Conservation (phyloP, 2,113 vertebrate species). For the Collichthys lucidus region DNA sequence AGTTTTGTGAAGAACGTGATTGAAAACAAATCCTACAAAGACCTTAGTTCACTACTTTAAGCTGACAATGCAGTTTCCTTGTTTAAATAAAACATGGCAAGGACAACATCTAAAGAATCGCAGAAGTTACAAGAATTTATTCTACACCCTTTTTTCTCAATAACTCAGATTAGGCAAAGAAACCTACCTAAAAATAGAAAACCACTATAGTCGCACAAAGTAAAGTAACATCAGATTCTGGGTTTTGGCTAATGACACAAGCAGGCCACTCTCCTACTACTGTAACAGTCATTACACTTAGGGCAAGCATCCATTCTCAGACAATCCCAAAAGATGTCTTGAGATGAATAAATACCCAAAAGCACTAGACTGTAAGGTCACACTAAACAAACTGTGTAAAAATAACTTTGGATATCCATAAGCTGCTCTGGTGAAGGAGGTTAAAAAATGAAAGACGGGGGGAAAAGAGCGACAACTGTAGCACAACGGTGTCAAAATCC, state of each 20-base stretch:
- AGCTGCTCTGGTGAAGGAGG: not conserved
- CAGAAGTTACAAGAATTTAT: not conserved
- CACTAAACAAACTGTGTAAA: not conserved
- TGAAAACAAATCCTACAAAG: slow-evolving; percentile 45
- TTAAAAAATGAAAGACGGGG: slow-evolving; percentile 6
- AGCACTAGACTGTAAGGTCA: not conserved
- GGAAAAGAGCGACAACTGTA: not conserved
- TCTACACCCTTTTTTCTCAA: no score
- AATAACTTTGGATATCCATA: not conserved
- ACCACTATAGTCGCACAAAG: not conserved
- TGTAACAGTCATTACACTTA: not conserved
- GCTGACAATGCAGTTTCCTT: slow-evolving; percentile 54
- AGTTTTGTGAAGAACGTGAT: slow-evolving; percentile 15
- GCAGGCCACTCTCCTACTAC: not conserved
- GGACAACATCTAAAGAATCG: not conserved
- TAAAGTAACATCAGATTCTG: not conserved
- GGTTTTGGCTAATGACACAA: not conserved
- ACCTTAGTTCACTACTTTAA: not conserved
- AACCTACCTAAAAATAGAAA: not conserved
- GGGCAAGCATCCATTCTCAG: not conserved
- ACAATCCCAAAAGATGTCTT: not conserved
- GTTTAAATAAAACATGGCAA: slow-evolving; percentile 11
- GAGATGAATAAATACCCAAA: not conserved
- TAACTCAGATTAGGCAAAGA: not conserved
- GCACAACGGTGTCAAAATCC: not conserved